These are phyloP conservation scores for Hanleya hanleyi DNA, from an alignment of 2,888 invertebrate genomes.

Conservation along the genomic window DNA sequence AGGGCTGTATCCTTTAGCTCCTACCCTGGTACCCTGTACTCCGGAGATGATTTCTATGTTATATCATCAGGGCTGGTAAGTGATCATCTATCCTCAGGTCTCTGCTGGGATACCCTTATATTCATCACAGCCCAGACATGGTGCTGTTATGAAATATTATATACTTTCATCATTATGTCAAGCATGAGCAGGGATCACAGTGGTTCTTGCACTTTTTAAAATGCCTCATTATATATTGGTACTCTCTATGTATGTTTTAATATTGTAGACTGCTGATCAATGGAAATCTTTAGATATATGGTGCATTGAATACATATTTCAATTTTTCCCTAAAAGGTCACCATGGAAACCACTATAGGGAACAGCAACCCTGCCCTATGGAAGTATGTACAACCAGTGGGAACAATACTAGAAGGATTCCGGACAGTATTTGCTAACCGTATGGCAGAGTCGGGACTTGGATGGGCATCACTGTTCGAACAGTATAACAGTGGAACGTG, in stretches of 20 bases:
- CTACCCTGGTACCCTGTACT: conserved; percentile 85
- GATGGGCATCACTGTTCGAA: conserved; percentile 84
- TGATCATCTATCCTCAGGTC: not conserved
- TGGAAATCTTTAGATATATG: not conserved
- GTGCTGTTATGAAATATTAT: not conserved
- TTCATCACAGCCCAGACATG: not conserved
- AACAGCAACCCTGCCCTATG: conserved; percentile 83
- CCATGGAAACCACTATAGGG: conserved; percentile 86
- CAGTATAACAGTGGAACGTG: conserved; percentile 84
- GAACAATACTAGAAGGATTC: conserved; percentile 81
- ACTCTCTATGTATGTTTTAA: too few relatives aligned
- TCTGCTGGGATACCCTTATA: not conserved
- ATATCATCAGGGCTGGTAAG: conserved; percentile 78
- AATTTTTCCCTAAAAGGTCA: conserved; percentile 70
- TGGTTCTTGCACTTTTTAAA: too few relatives aligned
- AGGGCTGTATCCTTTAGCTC: conserved; percentile 85
- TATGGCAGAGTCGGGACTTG: conserved; percentile 81
- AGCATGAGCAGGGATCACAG: too few relatives aligned
- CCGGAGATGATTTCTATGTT: conserved; percentile 88
- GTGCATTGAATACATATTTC: not conserved
- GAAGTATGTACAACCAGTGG: conserved; percentile 79
- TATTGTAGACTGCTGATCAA: not conserved
- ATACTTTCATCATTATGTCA: too few relatives aligned
- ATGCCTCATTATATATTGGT: not conserved
- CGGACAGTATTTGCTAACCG: conserved; percentile 89